Base-by-base conservation (phyloP, 2,113 vertebrate species). In the Spermophilus dauricus region DNA sequence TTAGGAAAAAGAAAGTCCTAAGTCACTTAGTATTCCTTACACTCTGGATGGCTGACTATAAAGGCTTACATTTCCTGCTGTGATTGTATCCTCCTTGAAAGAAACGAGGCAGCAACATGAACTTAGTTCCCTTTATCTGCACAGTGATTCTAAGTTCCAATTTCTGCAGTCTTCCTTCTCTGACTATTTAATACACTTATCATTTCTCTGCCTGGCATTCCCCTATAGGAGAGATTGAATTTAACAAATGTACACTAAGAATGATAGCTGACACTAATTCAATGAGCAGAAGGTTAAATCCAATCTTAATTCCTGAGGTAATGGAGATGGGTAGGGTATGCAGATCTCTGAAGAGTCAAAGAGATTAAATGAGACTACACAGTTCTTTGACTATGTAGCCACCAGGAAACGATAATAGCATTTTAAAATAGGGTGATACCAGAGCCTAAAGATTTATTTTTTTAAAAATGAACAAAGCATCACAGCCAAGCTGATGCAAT, bases 231-330 rank as follows among this genome's bases (percentile, higher is more conserved):
- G 89, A 98, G 98, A 98, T 37, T 37, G 67, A 98, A 97, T 98
- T 98, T 98, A 98, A 98, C 91, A 98, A 98, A 98, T 56, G 14
- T 69, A 77, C 96, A 75, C 61, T 89, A 96, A 98, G 96, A 98
- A 98, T 98, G 96, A 97, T 97, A 98, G 97, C 98, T 98, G 98
- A 98, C 97, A 98, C 89, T 98, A 98, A 98, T 98, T 98, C 98
- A 95, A 97, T 97, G 90, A 97, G 45, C 82, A 93, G 96, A 90
- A 97, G 95, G 95, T 96, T 98, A 98, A 99, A 98, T 97, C 93
- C 87, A 98, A 96, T 98, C 95, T 98, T 93, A 98, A 90, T 88
- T 97, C 80, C 82, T 96, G 86, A 95, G 96, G 94, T 98, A 97
- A 98, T 97, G 92, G 87, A 96, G 83, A 65, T 34, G 69, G 92